Evolutionary conservation across 1,140 invertebrate species (phyloP).

Genomic region (Arion vulgaris): DNA sequence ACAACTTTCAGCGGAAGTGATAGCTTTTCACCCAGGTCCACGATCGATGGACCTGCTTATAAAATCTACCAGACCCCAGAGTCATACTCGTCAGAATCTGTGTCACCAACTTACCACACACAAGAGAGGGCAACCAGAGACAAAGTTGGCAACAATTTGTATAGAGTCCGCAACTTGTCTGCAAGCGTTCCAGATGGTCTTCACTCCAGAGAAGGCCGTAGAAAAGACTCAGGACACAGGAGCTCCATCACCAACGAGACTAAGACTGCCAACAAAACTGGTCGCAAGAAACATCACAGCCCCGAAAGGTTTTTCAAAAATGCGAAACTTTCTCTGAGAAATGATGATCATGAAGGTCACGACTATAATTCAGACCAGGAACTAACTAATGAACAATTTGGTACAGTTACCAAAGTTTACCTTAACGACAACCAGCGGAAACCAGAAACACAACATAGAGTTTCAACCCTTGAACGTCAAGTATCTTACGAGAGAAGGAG

Average conservation of each 20-base stretch:
- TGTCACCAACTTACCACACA: neutral
- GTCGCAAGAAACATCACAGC: constrained; percentile 27
- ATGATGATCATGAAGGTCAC: neutral
- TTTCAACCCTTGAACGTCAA: neutral
- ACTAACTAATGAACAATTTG: neutral
- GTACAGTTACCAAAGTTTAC: constrained; percentile 30
- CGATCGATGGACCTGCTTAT: neutral
- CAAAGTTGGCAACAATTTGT: neutral
- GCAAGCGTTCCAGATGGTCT: constrained; percentile 14
- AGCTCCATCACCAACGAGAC: neutral
- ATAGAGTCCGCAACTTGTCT: constrained; percentile 13
- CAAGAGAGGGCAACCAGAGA: neutral
- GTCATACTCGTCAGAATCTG: neutral
- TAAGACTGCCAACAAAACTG: neutral
- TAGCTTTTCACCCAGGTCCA: constrained; percentile 2
- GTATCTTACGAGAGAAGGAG: neutral
- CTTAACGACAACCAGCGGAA: constrained; percentile 13
- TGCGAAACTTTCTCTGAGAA: constrained; percentile 18
- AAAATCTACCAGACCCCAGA: neutral
- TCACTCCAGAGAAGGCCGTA: neutral
- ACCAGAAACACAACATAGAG: constrained; percentile 7
- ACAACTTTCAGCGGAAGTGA: neutral
- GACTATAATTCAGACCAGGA: constrained; percentile 9
- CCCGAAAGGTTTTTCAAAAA: constrained; percentile 38
- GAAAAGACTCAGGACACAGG: neutral